phyloP scores from a whole-genome alignment of 2,113 vertebrate species.

The Anser brachyrhynchus region DNA sequence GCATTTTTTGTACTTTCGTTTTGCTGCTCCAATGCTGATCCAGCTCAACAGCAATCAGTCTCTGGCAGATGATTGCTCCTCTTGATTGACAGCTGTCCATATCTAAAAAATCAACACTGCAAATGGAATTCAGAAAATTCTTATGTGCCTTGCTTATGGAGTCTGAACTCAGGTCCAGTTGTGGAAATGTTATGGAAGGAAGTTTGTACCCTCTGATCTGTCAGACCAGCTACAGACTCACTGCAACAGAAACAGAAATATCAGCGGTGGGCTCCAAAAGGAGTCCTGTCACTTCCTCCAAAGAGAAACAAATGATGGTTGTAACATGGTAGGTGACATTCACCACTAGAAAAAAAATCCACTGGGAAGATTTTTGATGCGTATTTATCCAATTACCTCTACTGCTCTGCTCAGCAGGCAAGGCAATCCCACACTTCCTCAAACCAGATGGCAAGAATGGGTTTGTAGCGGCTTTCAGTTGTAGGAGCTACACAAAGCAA shows the following conservation, averaged over 20 bases:
- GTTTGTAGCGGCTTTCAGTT: not conserved
- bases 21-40: not conserved
- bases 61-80: not conserved
- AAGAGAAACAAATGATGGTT: not conserved
- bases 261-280: not conserved
- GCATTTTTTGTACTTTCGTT: not conserved
- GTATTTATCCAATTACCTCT: not conserved
- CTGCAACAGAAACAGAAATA: not conserved
- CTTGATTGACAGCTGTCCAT: not conserved
- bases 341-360: not conserved
- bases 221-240: not conserved
- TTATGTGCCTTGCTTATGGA: not conserved
- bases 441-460: slow-evolving; percentile 37
- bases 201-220: not conserved
- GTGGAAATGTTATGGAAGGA: not conserved
- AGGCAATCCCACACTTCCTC: not conserved
- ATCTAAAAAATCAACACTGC: not conserved
- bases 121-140: not conserved
- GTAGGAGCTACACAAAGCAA: not conserved
- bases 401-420: not conserved
- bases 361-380: not conserved
- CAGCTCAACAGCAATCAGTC: not conserved
- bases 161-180: fast-evolving
- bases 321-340: not conserved
- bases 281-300: not conserved